A percentile compares a stretch with the other conserved stretches of the same genome.
Evolutionary conservation across 2,888 invertebrate genomes (phyloP).

Genomic region (Adelognathus sp.): DNA sequence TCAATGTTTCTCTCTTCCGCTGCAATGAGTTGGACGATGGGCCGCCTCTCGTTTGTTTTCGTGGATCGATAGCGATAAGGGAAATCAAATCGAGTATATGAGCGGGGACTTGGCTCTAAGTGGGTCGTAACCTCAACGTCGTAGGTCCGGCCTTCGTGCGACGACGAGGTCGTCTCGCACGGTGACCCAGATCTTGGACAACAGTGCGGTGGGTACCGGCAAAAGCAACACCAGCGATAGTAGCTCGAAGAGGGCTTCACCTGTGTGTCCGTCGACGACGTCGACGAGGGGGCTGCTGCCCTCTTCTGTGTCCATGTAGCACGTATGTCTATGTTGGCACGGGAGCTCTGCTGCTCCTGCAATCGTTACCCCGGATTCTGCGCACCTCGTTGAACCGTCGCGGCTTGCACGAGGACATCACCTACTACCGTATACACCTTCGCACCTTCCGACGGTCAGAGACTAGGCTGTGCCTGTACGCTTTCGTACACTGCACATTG

Average conservation of each 20-base stretch:
- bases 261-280: conserved; percentile 48
- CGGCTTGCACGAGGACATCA: conserved; percentile 46
- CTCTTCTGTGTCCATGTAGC: conserved; percentile 15
- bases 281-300: conserved; percentile 36
- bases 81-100: conserved; percentile 68
- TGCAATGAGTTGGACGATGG: background rate
- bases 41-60: background rate
- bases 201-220: conserved; percentile 13
- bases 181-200: conserved; percentile 76
- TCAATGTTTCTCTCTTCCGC: too few species aligned
- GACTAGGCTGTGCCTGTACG: background rate
- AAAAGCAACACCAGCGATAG: conserved; percentile 31
- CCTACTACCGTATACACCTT: conserved; percentile 63
- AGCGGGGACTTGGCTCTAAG: conserved; percentile 69
- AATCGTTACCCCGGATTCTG: conserved; percentile 81
- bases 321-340: conserved; percentile 9
- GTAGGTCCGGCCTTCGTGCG: conserved; percentile 75
- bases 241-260: conserved; percentile 48
- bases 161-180: conserved; percentile 68
- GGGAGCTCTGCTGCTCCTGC: conserved; percentile 71
- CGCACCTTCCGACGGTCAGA: conserved; percentile 55
- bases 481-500: background rate
- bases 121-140: conserved; percentile 75
- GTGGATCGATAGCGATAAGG: conserved; percentile 51
- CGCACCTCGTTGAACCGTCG: conserved; percentile 69